Base-by-base conservation (phyloP, 2,797 vertebrate genomes). In the Peromyscus eremicus region DNA sequence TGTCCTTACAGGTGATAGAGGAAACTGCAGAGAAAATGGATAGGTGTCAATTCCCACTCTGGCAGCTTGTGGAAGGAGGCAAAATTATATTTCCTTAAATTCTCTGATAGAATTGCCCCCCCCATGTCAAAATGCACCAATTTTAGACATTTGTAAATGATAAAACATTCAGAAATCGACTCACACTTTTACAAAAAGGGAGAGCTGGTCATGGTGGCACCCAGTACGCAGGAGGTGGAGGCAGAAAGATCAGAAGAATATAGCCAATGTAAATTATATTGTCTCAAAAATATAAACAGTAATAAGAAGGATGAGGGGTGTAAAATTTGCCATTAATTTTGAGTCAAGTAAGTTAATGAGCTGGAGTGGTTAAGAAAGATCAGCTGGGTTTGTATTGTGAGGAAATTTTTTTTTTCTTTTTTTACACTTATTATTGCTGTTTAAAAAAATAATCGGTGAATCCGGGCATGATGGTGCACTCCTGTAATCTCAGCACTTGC, bases 101-200 rank as follows among this genome's bases (percentile, higher is more conserved):
- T 91, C 66, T 97, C 95, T 93, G 95, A 64, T 87, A 80, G 82
- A 94, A 85, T 84, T 71, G 21, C 37, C 57, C 25, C 23, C 55
- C 11, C n/a, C 40, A 71, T 77, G 43, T 96, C 60, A 32, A 96
- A 64, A 81, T 90, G 12, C 73, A 92, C 85, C 84, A 86, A 64
- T 96, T 95, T 95, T 0, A 97, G 77, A 76, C 71, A 68, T 97
- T 84, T 94, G 86, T 94, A 94, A 96, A 98, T 96, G 55, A 82
- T 96, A 96, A 96, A 95, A 88, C 60, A 14, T 16, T 29, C 75
- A 55, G 21, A 75, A n/a, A 49, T 60, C 13, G 66, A 46, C 16
- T 0, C 12, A 89, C 12, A 29, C 21, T 70, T 86, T 25, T 86
- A 86, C 57, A 34, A 19, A 68, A 46, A 49, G 29, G 5, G 55